phyloP scores from a whole-genome alignment of 30 jellyfish, hydroid and myxozoan species.

The Pseudorhiza aurosa region DNA sequence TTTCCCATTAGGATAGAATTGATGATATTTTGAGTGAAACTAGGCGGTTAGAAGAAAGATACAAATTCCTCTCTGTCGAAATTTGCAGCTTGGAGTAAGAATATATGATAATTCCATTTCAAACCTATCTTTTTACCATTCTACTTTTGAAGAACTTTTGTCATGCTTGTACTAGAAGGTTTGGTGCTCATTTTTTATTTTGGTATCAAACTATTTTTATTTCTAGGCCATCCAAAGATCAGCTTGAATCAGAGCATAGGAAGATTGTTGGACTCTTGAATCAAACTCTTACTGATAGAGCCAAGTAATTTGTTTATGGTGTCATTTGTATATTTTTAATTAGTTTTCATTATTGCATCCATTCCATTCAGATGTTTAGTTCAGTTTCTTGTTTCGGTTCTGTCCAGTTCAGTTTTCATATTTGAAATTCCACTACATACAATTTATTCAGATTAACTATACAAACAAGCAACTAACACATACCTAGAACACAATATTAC shows the following conservation, averaged over 20 bases:
- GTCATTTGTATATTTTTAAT: not conserved
- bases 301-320: slow-evolving; percentile 46
- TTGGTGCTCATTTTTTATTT: not conserved
- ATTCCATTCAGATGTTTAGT: not conserved
- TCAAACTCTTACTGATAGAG: slow-evolving; percentile 76
- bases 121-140: not conserved
- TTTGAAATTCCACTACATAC: too few species aligned
- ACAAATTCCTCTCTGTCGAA: slow-evolving; percentile 55
- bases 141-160: too few species aligned
- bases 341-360: not conserved
- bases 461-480: too few species aligned
- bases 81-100: slow-evolving; percentile 68
- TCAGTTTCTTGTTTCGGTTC: too few species aligned
- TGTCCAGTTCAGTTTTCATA: too few species aligned
- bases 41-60: slow-evolving; percentile 19
- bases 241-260: slow-evolving; percentile 46
- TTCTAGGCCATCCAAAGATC: slow-evolving; percentile 72
- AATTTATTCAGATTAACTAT: too few species aligned
- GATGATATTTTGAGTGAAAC: slow-evolving; percentile 32
- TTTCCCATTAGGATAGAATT: slow-evolving; percentile 29
- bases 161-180: too few species aligned
- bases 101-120: not conserved
- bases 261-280: slow-evolving; percentile 59
- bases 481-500: too few species aligned
- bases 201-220: not conserved